Evolutionary conservation across 2,113 vertebrate genomes (phyloP), one percentile per base, ranked within the genome.

Genomic region (Rhagologus leucostigma): DNA sequence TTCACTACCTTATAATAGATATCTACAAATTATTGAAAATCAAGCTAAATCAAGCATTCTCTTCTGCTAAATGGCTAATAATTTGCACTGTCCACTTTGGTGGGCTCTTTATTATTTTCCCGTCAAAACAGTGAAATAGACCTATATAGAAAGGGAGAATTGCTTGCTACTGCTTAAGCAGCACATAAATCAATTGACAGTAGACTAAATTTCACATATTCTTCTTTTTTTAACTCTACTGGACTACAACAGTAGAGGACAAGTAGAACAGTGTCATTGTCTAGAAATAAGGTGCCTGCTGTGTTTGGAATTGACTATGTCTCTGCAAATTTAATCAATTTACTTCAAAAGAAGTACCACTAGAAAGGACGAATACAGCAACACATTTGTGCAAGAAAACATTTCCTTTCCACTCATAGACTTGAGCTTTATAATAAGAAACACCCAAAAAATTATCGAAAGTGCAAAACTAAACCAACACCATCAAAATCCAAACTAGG

Each of bases 241-340:
- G 71, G 73, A 82, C 77, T 73, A 78, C 57, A 97, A 70, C 67
- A 95, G 89, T 77, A 95, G 56, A 95, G 67, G 73, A 85, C 84
- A 92, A 82, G 82, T 46, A 68, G 64, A 62, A 65, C 82, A 94
- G 93, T 63, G 71, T 35, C 5, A 18, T 95, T 91, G 84, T 86
- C 52, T 87, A 70, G 79, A 96, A 92, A 91, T 93, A 75, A 78
- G 81, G 53, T 84, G 42, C 96, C 94, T 88, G 83, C 90, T 79
- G 89, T 93, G 96, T 87, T 83, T 84, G 94, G 96, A 97, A 98
- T 97, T 95, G 96, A 97, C 93, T 92, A 86, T 87, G 94, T 95
- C 84, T 92, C 81, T 92, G 83, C 15, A 62, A 97, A 97, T 97
- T 95, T 96, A 96, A 96, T 96, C 95, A 87, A 93, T 97, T 97